Conservation (phyloP, 2,888 invertebrate genomes). For the Dione vanillae region DNA sequence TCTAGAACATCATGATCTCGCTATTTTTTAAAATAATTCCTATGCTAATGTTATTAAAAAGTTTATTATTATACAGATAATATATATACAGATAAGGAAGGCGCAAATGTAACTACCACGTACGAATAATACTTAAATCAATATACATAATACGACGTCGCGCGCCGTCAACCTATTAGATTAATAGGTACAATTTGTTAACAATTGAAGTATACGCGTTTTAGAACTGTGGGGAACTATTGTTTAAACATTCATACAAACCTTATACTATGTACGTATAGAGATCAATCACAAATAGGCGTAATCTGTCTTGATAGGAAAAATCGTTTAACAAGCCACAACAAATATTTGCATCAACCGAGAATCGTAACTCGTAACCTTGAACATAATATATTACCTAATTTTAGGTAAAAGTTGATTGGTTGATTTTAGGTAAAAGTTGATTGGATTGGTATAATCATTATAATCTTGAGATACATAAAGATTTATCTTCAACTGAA, state of each 20-base stretch:
- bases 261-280: not conserved
- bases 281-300: not conserved
- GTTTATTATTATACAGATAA: too few relatives aligned
- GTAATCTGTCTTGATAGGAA: not conserved
- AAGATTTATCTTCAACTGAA: too few relatives aligned
- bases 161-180: not conserved
- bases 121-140: too few relatives aligned
- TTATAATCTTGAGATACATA: too few relatives aligned
- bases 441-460: too few relatives aligned
- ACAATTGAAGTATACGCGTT: not conserved
- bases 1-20: too few relatives aligned
- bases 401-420: too few relatives aligned
- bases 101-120: too few relatives aligned
- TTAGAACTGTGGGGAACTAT: not conserved
- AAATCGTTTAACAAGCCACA: not conserved
- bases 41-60: too few relatives aligned
- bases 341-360: not conserved
- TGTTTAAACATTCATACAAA: not conserved
- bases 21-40: too few relatives aligned
- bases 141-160: not conserved
- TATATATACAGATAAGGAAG: too few relatives aligned
- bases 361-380: slow-evolving; percentile 4
- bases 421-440: not conserved
- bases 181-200: not conserved
- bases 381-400: not conserved